These are phyloP conservation scores for Ptychoptera contaminata DNA, from an alignment of 2,888 invertebrate species.

Conservation along the genomic window DNA sequence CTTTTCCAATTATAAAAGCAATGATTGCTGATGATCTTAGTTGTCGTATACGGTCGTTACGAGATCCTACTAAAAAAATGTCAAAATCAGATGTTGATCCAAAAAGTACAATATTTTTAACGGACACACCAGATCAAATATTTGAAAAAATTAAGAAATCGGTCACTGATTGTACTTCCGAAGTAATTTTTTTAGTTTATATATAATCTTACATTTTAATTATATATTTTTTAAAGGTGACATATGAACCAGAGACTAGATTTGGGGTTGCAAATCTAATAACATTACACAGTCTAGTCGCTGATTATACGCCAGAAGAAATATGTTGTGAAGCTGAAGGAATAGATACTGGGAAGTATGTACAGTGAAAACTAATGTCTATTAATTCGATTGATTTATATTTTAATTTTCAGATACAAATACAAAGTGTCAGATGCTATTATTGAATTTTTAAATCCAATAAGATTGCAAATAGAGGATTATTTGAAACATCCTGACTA, in stretches of 20 bases:
- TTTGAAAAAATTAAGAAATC: conserved; percentile 67
- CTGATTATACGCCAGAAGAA: conserved; percentile 46
- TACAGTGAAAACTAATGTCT: conserved; percentile 22
- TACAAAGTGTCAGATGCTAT: conserved; percentile 53
- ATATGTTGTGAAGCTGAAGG: conserved; percentile 47
- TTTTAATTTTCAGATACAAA: conserved; percentile 40
- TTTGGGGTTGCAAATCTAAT: conserved; percentile 87
- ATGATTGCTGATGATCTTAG: conserved; percentile 43
- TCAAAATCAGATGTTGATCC: conserved; percentile 82
- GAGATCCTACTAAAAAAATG: conserved; percentile 88
- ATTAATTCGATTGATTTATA: conserved; percentile 23
- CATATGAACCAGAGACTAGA: conserved; percentile 59
- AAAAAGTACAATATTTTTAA: conserved; percentile 63
- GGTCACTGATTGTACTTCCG: conserved; percentile 75
- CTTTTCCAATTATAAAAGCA: conserved; percentile 62
- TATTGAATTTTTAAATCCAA: conserved; percentile 51
- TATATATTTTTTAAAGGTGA: conserved; percentile 31
- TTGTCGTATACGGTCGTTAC: conserved; percentile 60
- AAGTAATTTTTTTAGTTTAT: conserved; percentile 16
- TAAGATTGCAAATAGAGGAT: conserved; percentile 40
- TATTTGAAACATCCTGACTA: conserved; percentile 44
- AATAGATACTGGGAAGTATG: conserved; percentile 50
- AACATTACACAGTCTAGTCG: conserved; percentile 60
- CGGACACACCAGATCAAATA: conserved; percentile 56
- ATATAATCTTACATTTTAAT: too few species aligned